Percentiles rank a stretch among this genome's conserved stretches.
These are phyloP conservation scores for Chiloscyllium punctatum DNA, from an alignment of 2,797 vertebrate species.

Conservation along the genomic window DNA sequence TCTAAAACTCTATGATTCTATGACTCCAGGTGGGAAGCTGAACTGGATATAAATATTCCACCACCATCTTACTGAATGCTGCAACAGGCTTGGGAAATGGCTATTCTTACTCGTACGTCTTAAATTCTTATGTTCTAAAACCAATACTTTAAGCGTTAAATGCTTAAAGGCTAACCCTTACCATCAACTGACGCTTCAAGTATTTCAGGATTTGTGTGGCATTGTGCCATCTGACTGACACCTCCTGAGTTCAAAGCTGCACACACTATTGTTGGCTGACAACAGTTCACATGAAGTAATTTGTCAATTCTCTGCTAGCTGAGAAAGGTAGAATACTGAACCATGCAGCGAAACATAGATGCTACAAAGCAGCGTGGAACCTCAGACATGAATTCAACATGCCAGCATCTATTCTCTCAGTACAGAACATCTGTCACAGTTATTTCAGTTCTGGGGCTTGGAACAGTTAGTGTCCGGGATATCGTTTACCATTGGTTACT, in stretches of 20 bases:
- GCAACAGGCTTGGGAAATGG: background rate
- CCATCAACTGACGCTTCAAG: background rate
- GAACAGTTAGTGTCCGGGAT: background rate
- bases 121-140: background rate
- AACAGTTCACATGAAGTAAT: slow-evolving; percentile 22
- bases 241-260: background rate
- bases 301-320: slow-evolving; percentile 22
- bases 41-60: background rate
- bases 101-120: background rate
- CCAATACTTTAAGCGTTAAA: background rate
- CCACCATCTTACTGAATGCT: background rate
- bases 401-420: background rate
- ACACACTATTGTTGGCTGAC: slow-evolving; percentile 19
- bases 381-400: background rate
- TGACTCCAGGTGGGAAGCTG: background rate
- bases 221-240: slow-evolving; percentile 16
- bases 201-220: slow-evolving; percentile 6
- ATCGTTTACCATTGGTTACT: background rate
- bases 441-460: slow-evolving; percentile 6
- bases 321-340: slow-evolving; percentile 14
- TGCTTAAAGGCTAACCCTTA: background rate
- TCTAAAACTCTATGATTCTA: too few relatives aligned
- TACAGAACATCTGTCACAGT: slow-evolving; percentile 10
- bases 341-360: slow-evolving; percentile 14
- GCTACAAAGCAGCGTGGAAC: background rate